Percentiles rank a stretch among this genome's conserved stretches.
Evolutionary conservation across 2,113 vertebrate genomes (phyloP).

Genomic region (pig (Sus scrofa)): T2T-Sscrofa CM000813.6:94032001-94032500

Average conservation of each 20-base stretch:
- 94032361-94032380: neutral
- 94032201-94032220: neutral
- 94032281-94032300: neutral
- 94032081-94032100: neutral
- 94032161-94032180: neutral
- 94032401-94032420: neutral
- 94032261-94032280: accelerated
- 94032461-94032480: neutral
- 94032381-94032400: neutral
- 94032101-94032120: neutral
- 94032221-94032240: neutral
- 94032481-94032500: neutral
- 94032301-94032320: neutral
- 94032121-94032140: accelerated
- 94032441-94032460: neutral
- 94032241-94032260: neutral
- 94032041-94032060: neutral
- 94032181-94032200: neutral
- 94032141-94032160: neutral
- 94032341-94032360: neutral
- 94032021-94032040: neutral
- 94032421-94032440: neutral
- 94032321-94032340: neutral
- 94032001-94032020: neutral
- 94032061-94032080: neutral